Evolutionary conservation across 2,888 invertebrate species (phyloP).

Genomic region (Anarsia innoxiella): DNA sequence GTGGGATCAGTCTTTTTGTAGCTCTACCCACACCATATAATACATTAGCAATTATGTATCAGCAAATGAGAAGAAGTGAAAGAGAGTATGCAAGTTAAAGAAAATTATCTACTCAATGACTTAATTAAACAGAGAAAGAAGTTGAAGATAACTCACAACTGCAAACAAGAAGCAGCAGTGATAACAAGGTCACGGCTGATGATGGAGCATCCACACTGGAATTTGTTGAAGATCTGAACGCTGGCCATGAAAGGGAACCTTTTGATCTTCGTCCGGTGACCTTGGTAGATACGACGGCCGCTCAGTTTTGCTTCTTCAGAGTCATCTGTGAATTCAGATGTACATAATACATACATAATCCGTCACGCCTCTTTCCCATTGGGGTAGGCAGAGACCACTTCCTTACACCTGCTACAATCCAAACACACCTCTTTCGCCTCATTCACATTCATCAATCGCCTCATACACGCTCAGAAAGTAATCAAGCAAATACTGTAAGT

Average conservation of each 20-base stretch:
- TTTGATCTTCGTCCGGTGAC: conserved; percentile 12
- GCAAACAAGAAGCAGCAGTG: conserved; percentile 15
- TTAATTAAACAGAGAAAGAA: neutral
- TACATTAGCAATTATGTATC: no score
- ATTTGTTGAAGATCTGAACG: conserved; percentile 16
- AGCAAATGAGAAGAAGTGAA: no score
- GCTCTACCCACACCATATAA: no score
- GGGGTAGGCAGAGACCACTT: neutral
- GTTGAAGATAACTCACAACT: conserved; percentile 6
- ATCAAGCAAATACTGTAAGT: no score
- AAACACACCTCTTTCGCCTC: neutral
- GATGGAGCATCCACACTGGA: conserved; percentile 22
- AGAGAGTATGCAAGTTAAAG: neutral
- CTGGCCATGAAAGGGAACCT: conserved; percentile 23
- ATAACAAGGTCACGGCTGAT: conserved; percentile 18
- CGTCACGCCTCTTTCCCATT: no score
- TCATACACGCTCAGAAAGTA: no score
- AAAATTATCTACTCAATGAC: neutral
- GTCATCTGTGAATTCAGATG: neutral
- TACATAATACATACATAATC: no score
- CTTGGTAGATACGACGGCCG: conserved; percentile 18
- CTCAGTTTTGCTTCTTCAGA: no score
- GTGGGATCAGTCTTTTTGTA: no score
- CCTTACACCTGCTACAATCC: neutral
- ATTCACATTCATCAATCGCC: neutral